Conservation (phyloP, 2,888 invertebrate genomes). For the Herminia tarsipennalis region DNA sequence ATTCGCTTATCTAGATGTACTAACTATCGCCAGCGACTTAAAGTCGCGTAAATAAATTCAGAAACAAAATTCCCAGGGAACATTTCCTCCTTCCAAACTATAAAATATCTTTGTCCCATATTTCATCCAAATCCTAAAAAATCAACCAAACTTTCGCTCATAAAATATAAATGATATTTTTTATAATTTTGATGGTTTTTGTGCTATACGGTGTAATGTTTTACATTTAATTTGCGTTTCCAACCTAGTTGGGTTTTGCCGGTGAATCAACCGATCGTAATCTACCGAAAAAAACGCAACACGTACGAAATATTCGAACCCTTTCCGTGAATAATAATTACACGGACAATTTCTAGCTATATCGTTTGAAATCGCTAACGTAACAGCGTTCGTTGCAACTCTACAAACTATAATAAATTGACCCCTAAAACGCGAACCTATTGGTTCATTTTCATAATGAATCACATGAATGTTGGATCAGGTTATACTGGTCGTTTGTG, state of each 20-base stretch:
- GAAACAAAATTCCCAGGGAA: too few species aligned
- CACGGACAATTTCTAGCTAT: slow-evolving; percentile 52
- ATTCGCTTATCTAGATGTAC: too few species aligned
- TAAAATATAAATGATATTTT: too few species aligned
- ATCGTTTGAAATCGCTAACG: slow-evolving; percentile 56
- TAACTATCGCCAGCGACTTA: too few species aligned
- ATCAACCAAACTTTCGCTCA: too few species aligned
- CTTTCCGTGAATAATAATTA: slow-evolving; percentile 63
- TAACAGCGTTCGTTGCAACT: slow-evolving; percentile 43
- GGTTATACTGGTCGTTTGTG: slow-evolving; percentile 48
- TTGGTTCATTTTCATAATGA: background rate
- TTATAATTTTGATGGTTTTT: too few species aligned
- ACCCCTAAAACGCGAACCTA: slow-evolving; percentile 13
- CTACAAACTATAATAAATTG: slow-evolving; percentile 38
- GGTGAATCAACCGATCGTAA: slow-evolving; percentile 43
- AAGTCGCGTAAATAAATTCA: too few species aligned
- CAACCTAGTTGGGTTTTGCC: slow-evolving; percentile 27
- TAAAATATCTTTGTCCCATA: too few species aligned
- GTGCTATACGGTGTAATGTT: too few species aligned
- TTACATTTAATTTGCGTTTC: background rate
- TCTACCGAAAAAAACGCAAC: slow-evolving; percentile 29
- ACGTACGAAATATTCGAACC: slow-evolving; percentile 45
- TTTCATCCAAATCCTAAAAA: too few species aligned
- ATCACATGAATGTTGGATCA: slow-evolving; percentile 5
- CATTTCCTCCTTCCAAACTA: too few species aligned